These are phyloP conservation scores for Drosophila santomea DNA, from an alignment of 1,140 invertebrate species.

Conservation along the genomic window DNA sequence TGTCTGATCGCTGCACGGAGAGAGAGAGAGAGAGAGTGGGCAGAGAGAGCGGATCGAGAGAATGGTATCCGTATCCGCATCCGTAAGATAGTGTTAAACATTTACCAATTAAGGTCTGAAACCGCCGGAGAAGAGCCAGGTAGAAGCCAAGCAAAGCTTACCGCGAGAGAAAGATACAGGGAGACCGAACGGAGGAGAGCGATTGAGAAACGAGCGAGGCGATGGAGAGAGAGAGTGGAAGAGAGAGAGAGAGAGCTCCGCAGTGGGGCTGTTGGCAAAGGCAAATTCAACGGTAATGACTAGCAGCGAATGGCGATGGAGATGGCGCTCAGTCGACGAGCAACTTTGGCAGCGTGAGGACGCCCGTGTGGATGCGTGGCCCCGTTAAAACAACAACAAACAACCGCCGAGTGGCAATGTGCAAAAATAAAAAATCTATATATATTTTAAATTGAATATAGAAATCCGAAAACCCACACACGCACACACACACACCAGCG, in stretches of 20 bases:
- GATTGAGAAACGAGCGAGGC: neutral
- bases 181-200: neutral
- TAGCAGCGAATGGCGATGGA: constrained; percentile 33
- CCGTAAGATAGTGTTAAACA: constrained; percentile 31
- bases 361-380: constrained; percentile 47
- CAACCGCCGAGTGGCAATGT: constrained; percentile 58
- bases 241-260: constrained; percentile 11
- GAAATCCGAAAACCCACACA: constrained; percentile 55
- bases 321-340: constrained; percentile 68
- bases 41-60: constrained; percentile 3
- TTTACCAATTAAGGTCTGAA: constrained; percentile 56
- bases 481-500: constrained; percentile 3
- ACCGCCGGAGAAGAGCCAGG: constrained; percentile 2
- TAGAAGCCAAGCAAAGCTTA: constrained; percentile 57
- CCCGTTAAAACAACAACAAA: constrained; percentile 31
- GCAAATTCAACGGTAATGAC: neutral
- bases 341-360: constrained; percentile 67
- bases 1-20: constrained; percentile 51
- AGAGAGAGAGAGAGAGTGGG: constrained; percentile 4
- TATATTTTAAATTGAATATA: constrained; percentile 80
- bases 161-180: neutral
- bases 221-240: neutral
- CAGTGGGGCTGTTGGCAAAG: neutral
- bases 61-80: constrained; percentile 1
- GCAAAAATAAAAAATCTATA: constrained; percentile 82